phyloP scores from a whole-genome alignment of 2,797 vertebrate genomes.

The Mormyrus proboscirostris region DNA sequence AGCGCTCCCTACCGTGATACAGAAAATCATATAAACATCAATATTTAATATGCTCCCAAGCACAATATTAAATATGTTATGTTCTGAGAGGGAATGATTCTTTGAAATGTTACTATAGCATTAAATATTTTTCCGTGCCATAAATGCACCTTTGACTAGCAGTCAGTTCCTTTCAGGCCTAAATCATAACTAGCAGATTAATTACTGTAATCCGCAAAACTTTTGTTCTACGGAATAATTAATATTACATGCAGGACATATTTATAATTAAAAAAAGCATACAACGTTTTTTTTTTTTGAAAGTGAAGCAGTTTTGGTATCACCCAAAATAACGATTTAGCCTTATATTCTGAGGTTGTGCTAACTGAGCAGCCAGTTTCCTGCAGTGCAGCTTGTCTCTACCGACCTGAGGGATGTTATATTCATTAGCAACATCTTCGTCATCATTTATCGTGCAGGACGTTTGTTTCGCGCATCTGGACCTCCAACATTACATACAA shows the following conservation, averaged over 20 bases:
- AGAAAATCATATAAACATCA: not conserved
- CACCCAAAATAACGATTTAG: not conserved
- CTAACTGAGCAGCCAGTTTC: not conserved
- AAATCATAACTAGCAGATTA: not conserved
- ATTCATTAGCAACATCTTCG: not conserved
- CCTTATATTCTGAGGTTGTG: not conserved
- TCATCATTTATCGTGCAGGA: not conserved
- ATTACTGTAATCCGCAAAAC: not conserved
- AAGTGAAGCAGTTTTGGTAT: not conserved
- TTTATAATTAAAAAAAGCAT: not conserved
- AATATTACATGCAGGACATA: not conserved
- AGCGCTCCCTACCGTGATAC: not conserved
- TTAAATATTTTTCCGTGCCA: not conserved
- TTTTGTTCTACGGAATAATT: not conserved
- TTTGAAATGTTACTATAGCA: not conserved
- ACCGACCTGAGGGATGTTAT: not conserved
- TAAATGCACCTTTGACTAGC: not conserved
- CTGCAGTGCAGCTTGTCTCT: not conserved
- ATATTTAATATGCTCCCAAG: not conserved
- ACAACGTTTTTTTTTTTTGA: not conserved
- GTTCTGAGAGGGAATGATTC: not conserved
- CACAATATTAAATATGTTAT: not conserved
- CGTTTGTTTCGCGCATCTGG: not conserved
- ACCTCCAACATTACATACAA: not conserved
- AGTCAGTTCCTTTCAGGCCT: not conserved